These are phyloP conservation scores for Silurus lanzhouensis DNA, from an alignment of 2,797 vertebrate genomes.

Conservation along the genomic window DNA sequence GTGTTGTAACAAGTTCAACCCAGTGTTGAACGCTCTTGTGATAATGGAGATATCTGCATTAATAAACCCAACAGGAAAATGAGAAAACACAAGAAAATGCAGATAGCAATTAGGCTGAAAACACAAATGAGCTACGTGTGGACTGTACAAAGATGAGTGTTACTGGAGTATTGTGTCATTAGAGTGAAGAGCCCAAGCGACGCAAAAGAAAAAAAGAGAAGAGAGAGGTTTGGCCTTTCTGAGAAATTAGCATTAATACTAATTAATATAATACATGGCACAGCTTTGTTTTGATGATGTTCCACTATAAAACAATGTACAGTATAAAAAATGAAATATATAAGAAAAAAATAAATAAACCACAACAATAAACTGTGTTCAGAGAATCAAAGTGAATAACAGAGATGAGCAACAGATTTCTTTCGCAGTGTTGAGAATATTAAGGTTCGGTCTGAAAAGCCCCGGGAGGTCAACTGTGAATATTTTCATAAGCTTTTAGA, in stretches of 20 bases:
- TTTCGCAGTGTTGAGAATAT: not conserved
- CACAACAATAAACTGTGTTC: not conserved
- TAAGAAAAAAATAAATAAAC: no score
- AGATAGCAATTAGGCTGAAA: slow-evolving; percentile 7
- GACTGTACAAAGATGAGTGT: slow-evolving; percentile 13
- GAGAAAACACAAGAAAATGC: not conserved
- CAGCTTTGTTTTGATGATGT: slow-evolving; percentile 46
- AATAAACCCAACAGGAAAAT: not conserved
- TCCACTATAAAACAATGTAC: slow-evolving; percentile 29
- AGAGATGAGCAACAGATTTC: not conserved
- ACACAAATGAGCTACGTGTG: not conserved
- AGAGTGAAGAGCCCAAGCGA: slow-evolving; percentile 29
- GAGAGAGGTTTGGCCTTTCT: slow-evolving; percentile 56
- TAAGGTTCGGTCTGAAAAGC: not conserved
- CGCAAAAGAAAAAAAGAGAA: slow-evolving; percentile 21
- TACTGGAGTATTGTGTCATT: slow-evolving; percentile 18
- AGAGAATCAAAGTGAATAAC: not conserved
- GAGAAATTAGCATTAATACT: slow-evolving; percentile 55
- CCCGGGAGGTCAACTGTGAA: not conserved
- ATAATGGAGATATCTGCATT: not conserved
- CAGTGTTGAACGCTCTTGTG: not conserved
- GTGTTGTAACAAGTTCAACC: not conserved
- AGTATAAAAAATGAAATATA: no score
- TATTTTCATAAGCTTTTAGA: not conserved
- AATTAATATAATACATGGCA: slow-evolving; percentile 67